Percentiles rank a stretch among this genome's conserved stretches.
These are phyloP conservation scores for Apogon talboti DNA, from an alignment of 2,797 vertebrate genomes.

Conservation along the genomic window DNA sequence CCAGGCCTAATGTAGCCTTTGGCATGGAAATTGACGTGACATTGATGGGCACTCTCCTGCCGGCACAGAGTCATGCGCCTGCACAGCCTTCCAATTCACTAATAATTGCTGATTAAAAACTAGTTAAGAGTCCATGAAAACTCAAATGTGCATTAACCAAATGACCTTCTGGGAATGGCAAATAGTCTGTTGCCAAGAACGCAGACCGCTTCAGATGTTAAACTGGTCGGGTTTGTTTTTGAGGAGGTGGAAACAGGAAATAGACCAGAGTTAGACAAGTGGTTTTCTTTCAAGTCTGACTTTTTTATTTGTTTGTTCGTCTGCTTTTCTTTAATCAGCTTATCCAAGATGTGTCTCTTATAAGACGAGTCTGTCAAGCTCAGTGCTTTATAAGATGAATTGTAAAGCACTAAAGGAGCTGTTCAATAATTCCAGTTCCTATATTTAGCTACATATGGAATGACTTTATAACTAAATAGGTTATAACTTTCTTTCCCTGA, in stretches of 20 bases:
- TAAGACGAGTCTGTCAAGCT: conserved; percentile 4
- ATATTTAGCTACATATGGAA: too few relatives aligned
- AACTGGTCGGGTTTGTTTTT: conserved; percentile 58
- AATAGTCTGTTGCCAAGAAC: conserved; percentile 68
- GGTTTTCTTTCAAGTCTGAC: conserved; percentile 41
- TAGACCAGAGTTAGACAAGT: conserved; percentile 29
- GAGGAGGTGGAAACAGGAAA: conserved; percentile 56
- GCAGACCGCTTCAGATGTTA: conserved; percentile 51
- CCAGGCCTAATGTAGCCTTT: conserved; percentile 72
- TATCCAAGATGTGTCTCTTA: too few relatives aligned
- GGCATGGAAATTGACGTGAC: conserved; percentile 89
- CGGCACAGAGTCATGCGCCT: conserved; percentile 77
- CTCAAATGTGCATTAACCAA: conserved; percentile 91
- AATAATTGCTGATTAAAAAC: conserved; percentile 97
- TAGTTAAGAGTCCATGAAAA: conserved; percentile 93
- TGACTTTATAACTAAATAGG: too few relatives aligned
- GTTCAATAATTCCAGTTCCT: too few relatives aligned
- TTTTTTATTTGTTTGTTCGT: conserved; percentile 36
- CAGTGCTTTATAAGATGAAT: background rate
- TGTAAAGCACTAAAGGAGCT: too few relatives aligned
- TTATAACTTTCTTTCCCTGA: too few relatives aligned
- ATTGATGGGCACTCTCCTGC: conserved; percentile 85
- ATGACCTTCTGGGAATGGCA: conserved; percentile 85
- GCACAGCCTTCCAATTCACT: conserved; percentile 83
- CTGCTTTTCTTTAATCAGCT: background rate